These are phyloP conservation scores for Fregata magnificens DNA, from an alignment of 2,113 vertebrate genomes.

Conservation along the genomic window DNA sequence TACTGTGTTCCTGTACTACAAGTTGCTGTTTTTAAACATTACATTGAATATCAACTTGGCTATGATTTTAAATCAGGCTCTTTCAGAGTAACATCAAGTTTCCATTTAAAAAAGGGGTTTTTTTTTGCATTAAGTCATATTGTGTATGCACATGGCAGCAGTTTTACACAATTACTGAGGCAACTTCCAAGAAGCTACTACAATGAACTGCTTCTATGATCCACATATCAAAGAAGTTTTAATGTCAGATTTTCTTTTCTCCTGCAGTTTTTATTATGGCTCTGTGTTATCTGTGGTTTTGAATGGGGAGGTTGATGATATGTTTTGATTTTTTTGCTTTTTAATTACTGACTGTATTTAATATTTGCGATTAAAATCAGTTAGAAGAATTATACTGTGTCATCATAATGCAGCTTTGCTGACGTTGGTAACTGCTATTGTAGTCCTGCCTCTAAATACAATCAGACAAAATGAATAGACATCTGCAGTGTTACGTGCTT, in stretches of 20 bases:
- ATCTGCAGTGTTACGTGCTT: background rate
- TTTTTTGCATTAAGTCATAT: background rate
- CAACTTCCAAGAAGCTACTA: background rate
- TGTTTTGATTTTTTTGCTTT: background rate
- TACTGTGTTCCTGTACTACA: background rate
- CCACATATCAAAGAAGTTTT: background rate
- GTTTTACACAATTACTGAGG: background rate
- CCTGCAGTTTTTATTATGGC: background rate
- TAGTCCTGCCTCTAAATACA: background rate
- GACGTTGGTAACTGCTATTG: background rate
- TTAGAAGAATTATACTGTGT: background rate
- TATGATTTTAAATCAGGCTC: background rate
- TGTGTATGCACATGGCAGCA: background rate
- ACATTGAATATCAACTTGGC: background rate
- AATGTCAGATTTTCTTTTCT: background rate
- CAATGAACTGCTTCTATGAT: background rate
- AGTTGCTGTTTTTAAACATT: background rate
- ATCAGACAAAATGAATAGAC: background rate
- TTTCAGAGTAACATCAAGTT: background rate
- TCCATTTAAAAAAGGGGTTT: background rate
- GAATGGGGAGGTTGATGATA: background rate
- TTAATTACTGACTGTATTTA: background rate
- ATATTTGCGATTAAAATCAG: background rate
- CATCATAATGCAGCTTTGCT: constrained; percentile 15
- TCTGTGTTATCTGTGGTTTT: background rate